Percentiles rank a stretch among this genome's conserved stretches.
Evolutionary conservation across 2,888 invertebrate genomes (phyloP).

Genomic region (Monoplex corrugatus): DNA sequence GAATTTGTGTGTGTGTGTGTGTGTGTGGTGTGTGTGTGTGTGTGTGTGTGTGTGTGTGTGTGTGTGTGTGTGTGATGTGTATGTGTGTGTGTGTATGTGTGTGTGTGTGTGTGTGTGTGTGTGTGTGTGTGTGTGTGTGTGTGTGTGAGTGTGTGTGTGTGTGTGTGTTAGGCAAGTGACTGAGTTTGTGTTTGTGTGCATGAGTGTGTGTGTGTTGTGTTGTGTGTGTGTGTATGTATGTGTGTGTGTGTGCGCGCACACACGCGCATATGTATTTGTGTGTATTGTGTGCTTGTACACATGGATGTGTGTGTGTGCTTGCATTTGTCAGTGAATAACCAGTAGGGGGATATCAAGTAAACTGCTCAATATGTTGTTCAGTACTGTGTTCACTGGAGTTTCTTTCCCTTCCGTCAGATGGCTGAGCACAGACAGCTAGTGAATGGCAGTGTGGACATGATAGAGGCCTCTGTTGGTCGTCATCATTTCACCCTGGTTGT

Average conservation of each 20-base stretch:
- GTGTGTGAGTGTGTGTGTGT: neutral
- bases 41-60: too few species aligned
- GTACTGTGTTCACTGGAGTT: neutral
- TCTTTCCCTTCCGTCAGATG: neutral
- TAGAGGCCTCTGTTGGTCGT: conserved; percentile 11
- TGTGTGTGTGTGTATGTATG: neutral
- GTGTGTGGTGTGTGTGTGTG: too few species aligned
- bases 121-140: conserved; percentile 16
- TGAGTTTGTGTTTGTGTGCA: neutral
- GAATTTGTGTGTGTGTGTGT: too few species aligned
- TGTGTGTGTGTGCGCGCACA: too few species aligned
- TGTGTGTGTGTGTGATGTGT: neutral
- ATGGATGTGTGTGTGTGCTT: neutral
- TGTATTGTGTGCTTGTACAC: neutral
- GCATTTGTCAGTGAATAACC: neutral
- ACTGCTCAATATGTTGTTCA: neutral
- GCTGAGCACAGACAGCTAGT: neutral
- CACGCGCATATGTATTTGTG: too few species aligned
- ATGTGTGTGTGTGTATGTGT: too few species aligned
- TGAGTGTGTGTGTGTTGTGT: neutral
- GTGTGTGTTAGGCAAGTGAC: too few species aligned
- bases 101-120: neutral
- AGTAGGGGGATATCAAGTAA: too few species aligned
- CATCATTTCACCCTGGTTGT: conserved; percentile 28
- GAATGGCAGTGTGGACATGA: conserved; percentile 31